Evolutionary conservation across 2,797 vertebrate species (phyloP), one percentile per base, ranked within the genome.

Genomic region (Monodelphis domestica): DNA sequence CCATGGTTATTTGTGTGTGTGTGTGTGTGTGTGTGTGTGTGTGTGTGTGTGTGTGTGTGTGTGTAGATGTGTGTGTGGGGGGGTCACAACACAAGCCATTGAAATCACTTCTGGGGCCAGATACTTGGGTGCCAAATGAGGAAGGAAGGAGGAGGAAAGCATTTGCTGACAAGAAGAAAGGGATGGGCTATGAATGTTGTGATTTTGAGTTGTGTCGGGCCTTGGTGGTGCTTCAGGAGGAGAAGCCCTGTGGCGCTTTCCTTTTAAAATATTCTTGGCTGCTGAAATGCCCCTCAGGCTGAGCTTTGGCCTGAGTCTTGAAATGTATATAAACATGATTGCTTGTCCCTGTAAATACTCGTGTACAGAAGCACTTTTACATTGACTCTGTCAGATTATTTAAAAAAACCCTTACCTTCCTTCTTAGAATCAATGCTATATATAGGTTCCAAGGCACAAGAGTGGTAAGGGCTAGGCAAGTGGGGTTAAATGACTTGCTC

Each of bases 191-290:
- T 2, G 26, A 7, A 17, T 2, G 33, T 9, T 33, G 78, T 55
- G 3, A 87, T 90, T 88, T 90, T 63, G 88, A 97, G 26, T 15
- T 88, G 2, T 56, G 87, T 12, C 92, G 89, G 70, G 78, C 17
- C n/a, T n/a, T n/a, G n/a, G n/a, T n/a, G 53, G n/a, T 1, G 0
- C 88, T 96, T 12, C 9, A 87, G 5, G 88, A 52, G 9, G 51
- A 63, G 15, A 53, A 21, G 51, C 5, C 70, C 45, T 90, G 2
- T 28, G 90, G 11, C 26, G 52, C 21, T 95, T 94, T 57, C 78
- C 89, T 89, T 95, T 87, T 88, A 53, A 91, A 95, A 70, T 50
- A 59, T 50, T 95, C 93, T 94, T 94, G 21, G 6, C 26, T 90
- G 10, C 45, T 97, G 90, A 14, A 14, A 1, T 91, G 55, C 91